Base-by-base conservation (phyloP, 2,113 vertebrate genomes). In the Rallus limicola region DNA sequence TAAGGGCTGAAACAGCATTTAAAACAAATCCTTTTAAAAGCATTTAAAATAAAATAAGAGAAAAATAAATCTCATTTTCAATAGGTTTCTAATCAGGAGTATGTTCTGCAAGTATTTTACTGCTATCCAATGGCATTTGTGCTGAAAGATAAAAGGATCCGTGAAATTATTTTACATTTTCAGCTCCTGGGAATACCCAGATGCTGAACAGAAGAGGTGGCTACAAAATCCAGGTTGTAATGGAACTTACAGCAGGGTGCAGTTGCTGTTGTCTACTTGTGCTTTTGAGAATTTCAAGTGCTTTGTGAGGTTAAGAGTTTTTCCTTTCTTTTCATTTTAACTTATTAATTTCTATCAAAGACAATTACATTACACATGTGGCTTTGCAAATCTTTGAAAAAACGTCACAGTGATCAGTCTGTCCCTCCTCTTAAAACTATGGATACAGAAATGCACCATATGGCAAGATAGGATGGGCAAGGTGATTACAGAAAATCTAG, bases 101-200 rank as follows among this genome's bases (percentile, higher is more conserved):
- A 75, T 50, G 58, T 90, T 92, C 95, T 82, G 75, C 59, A 85
- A 95, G 65, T 78, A 91, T 93, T 81, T 94, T 80, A 74, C 48
- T 89, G 68, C 60, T 95, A 81, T 70, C 81, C 96, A 92, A 68
- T 92, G 72, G 82, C 56, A 92, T 93, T 88, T 83, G 48, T 86
- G 50, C 80, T 92, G 85, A 81, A 91, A 90, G 85, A 96, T 93
- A 96, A 94, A 96, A 94, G 85, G 71, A 92, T 86, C 71, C 74
- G 36, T 69, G 92, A 90, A 97, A 95, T 96, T 83, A 86, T 71
- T 92, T 87, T 84, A 92, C 67, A 80, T 95, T 95, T 96, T 88
- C 78, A 67, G 36, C 92, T 91, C 80, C 63, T 90, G 83, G 93
- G 87, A 95, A 86, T 93, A 75, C 20, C 11, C 31, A 55, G 82